phyloP scores from a whole-genome alignment of 2,113 vertebrate species.

The Mystacornis crossleyi region DNA sequence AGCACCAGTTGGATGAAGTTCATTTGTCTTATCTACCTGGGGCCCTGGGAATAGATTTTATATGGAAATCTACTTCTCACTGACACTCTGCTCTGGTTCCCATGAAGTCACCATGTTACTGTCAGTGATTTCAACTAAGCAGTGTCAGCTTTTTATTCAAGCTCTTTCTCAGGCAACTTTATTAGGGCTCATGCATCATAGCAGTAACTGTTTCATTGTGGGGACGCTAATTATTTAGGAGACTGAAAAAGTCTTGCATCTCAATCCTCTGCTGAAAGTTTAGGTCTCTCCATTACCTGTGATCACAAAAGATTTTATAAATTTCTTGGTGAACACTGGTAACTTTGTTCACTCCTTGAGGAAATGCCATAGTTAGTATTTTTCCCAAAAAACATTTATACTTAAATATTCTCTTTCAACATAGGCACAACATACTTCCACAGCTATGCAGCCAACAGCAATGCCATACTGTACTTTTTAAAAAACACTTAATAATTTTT shows the following conservation, averaged over 20 bases:
- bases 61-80: neutral
- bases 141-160: neutral
- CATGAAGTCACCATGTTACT: neutral
- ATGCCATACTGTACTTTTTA: neutral
- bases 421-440: neutral
- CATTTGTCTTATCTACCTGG: neutral
- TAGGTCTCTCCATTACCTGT: neutral
- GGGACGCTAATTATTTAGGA: neutral
- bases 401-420: neutral
- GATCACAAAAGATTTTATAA: neutral
- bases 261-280: neutral
- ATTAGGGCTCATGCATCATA: neutral
- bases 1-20: neutral
- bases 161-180: neutral
- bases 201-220: neutral
- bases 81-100: neutral
- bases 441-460: neutral
- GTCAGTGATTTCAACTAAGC: neutral
- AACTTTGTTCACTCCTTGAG: neutral
- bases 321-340: neutral
- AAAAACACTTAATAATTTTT: neutral
- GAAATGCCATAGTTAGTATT: neutral
- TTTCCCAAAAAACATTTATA: neutral
- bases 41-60: neutral
- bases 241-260: neutral